Evolutionary conservation across 1,140 invertebrate genomes (phyloP), one percentile per base, ranked within the genome.

Genomic region (Neomicropteryx cornuta): DNA sequence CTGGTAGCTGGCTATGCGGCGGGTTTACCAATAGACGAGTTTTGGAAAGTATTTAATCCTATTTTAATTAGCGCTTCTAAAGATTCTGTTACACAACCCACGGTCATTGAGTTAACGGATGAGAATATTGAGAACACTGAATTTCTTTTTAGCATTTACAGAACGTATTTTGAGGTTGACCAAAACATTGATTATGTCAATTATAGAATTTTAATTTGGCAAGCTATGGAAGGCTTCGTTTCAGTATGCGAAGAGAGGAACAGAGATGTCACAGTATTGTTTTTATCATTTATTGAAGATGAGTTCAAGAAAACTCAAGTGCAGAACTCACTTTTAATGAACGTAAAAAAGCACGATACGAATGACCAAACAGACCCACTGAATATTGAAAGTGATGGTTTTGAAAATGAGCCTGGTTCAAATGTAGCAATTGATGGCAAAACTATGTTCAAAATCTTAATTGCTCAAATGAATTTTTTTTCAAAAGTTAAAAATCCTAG

Each of bases 141-240:
- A 22, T 41, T 52, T 8, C 33, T 67, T 13, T 48, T 42, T 19
- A 46, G 53, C 24, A 44, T 62, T n/a, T 67, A 60, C 46, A 36
- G 41, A 29, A 55, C 60, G 33, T 63, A 60, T 37, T 62, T 56
- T 18, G 54, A 47, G 17, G 58, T 73, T 11, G 44, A 57, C 5
- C 71, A 75, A 18, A 78, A 75, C 47, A 69, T 75, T 16, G 85
- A 90, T 62, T 67, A 74, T 43, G 53, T 68, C 10, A 90, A 88
- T 59, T 84, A 86, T 55, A 73, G 87, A 46, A 67, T 81, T 27
- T 67, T 89, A 20, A 51, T 95, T 1, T 88, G 89, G 77, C 83
- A 83, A 58, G 70, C 76, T 24, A 81, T 95, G 75, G 60, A 65
- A 3, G 56, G 69, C 41, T 84, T 90, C 53, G 65, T 82, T 3